Conservation (phyloP, 2,888 invertebrate genomes). For the Leptinotarsa tumamoca region DNA sequence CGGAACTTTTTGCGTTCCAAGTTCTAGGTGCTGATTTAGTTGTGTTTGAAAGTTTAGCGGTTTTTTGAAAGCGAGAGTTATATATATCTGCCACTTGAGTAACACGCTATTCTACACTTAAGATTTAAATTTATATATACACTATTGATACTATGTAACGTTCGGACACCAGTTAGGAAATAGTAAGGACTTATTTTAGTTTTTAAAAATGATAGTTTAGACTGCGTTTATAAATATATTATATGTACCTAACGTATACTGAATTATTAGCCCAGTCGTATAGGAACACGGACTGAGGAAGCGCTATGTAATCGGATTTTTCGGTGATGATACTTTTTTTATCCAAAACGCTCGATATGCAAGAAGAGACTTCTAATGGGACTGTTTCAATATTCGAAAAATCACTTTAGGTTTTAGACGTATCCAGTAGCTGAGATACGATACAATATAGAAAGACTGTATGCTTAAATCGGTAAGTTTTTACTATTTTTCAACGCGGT, state of each 20-base stretch:
- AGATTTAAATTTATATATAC: slow-evolving; percentile 61
- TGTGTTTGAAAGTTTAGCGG: slow-evolving; percentile 58
- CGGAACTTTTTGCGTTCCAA: slow-evolving; percentile 48
- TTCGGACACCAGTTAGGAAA: slow-evolving; percentile 52
- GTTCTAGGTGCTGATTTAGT: slow-evolving; percentile 60
- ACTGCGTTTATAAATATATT: slow-evolving; percentile 51
- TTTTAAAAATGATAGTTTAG: slow-evolving; percentile 54
- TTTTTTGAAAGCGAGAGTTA: slow-evolving; percentile 58
- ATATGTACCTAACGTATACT: slow-evolving; percentile 58
- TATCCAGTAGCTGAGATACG: slow-evolving; percentile 52
- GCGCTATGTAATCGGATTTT: slow-evolving; percentile 9
- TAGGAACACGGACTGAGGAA: slow-evolving; percentile 1
- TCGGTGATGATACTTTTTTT: slow-evolving; percentile 9
- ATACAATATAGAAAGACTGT: slow-evolving; percentile 65
- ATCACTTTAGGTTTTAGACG: slow-evolving; percentile 60
- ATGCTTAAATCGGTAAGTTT: slow-evolving; percentile 58
- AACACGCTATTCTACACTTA: slow-evolving; percentile 63
- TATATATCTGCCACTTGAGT: slow-evolving; percentile 62
- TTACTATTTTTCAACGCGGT: slow-evolving; percentile 60
- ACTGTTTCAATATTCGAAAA: slow-evolving; percentile 39
- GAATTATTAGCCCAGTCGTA: slow-evolving; percentile 42
- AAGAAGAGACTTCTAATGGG: neutral
- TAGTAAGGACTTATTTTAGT: slow-evolving; percentile 57
- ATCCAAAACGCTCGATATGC: neutral
- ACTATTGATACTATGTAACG: slow-evolving; percentile 58